Base-by-base conservation (phyloP, 2,113 vertebrate genomes). In the Corythornis cristatus region DNA sequence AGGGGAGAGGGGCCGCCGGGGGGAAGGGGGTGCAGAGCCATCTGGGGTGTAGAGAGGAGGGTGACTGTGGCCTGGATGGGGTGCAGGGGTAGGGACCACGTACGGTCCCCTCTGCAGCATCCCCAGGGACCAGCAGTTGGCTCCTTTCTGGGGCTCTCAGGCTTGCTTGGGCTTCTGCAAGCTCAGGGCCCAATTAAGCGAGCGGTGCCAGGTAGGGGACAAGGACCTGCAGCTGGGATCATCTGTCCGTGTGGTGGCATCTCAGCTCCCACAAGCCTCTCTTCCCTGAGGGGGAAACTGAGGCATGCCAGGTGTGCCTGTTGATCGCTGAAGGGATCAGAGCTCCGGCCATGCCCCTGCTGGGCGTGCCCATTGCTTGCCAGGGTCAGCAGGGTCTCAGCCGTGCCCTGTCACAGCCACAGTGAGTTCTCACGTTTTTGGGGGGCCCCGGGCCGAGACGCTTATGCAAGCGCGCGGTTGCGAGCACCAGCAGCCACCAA, bases 231-330 rank as follows among this genome's bases (percentile, higher is more conserved):
- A 11, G n/a, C 19, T 20, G 62, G 62, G 85, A 57, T 2, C 62
- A 14, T 26, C 15, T 15, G 2, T 3, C 25, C 2, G 5, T 40
- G 16, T 2, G 2, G 33, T 3, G 1, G 3, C 23, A 3, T 7
- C 42, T 57, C 22, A 1, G 31, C 16, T 14, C 33, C 9, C n/a
- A 4, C 5, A 5, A 29, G 28, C 28, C 20, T 21, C 15, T 25
- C 37, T 18, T 8, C 28, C 3, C 1, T 25, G 29, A 22, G 15
- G 31, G 88, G 62, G 82, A 91, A 89, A 91, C 73, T 22, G 88
- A 76, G 73, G 85, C 62, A 58, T 5, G 37, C 8, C 12, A 21
- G 20, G 20, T 11, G 28, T 16, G 26, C 51, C 51, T 15, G 22
- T 53, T 23, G 31, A 31, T 57, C 6, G 15, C 35, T 10, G 35